phyloP scores from a whole-genome alignment of 2,888 invertebrate genomes.

The Emmelina monodactyla region DNA sequence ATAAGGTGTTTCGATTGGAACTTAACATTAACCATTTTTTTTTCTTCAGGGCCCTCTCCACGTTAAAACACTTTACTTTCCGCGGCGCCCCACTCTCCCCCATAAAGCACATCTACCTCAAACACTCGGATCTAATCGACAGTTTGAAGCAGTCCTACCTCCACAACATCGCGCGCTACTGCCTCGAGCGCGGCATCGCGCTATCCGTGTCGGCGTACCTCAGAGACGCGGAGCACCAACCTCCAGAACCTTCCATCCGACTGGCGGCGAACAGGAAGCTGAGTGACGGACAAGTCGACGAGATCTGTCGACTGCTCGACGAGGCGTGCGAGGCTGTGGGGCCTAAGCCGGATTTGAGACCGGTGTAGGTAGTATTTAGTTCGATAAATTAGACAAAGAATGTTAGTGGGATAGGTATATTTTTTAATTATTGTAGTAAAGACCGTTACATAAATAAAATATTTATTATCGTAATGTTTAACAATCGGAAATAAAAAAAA shows the following conservation, averaged over 20 bases:
- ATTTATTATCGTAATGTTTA: no score
- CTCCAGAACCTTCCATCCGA: constrained; percentile 76
- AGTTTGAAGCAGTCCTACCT: constrained; percentile 62
- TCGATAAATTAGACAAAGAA: no score
- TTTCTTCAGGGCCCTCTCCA: constrained; percentile 40
- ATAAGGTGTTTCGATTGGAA: no score
- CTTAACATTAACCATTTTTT: no score
- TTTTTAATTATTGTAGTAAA: no score
- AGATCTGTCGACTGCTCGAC: constrained; percentile 37
- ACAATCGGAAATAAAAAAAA: no score
- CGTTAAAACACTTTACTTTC: constrained; percentile 54
- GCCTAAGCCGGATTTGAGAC: constrained; percentile 36
- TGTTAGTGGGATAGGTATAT: no score
- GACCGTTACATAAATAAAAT: no score
- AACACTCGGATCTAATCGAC: constrained; percentile 46
- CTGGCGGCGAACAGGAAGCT: constrained; percentile 73
- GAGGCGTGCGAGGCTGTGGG: constrained; percentile 48
- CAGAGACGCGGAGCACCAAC: constrained; percentile 68
- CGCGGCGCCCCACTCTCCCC: constrained; percentile 73
- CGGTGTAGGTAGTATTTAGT: no score
- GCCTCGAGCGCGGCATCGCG: constrained; percentile 73
- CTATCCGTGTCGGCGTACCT: constrained; percentile 75
- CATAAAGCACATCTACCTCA: constrained; percentile 76
- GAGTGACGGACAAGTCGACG: constrained; percentile 67
- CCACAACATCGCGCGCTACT: constrained; percentile 69